phyloP scores from a whole-genome alignment of 2,113 vertebrate genomes.

The Callionymus lyra region DNA sequence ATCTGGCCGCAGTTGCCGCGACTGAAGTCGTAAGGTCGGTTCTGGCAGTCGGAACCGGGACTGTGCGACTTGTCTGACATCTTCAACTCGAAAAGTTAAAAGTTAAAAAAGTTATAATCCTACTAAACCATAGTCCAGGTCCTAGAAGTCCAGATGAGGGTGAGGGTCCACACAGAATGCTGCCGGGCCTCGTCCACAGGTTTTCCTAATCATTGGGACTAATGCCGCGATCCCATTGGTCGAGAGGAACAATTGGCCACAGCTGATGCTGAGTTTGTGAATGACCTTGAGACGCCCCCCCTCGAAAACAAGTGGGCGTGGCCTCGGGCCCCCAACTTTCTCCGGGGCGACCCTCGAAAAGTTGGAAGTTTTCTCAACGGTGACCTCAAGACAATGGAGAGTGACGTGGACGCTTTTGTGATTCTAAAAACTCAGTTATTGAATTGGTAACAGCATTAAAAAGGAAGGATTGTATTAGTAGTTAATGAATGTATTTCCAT shows the following conservation, averaged over 20 bases:
- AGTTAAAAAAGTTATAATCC: neutral
- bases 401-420: too few species aligned
- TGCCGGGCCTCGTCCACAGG: slow-evolving; percentile 10
- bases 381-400: too few species aligned
- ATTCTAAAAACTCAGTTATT: too few species aligned
- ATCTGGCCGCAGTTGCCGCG: slow-evolving; percentile 44
- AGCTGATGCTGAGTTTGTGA: slow-evolving; percentile 69
- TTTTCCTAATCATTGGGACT: slow-evolving; percentile 46
- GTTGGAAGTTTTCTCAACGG: too few species aligned
- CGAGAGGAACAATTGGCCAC: slow-evolving; percentile 52
- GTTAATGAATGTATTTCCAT: too few species aligned
- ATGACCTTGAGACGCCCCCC: slow-evolving; percentile 73
- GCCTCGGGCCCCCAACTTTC: neutral
- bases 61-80: slow-evolving; percentile 65
- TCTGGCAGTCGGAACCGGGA: slow-evolving; percentile 49
- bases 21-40: slow-evolving; percentile 57
- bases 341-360: neutral
- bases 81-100: slow-evolving; percentile 6
- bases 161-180: slow-evolving; percentile 27
- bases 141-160: too few species aligned
- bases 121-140: too few species aligned
- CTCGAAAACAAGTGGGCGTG: slow-evolving; percentile 32
- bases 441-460: too few species aligned
- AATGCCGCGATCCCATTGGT: slow-evolving; percentile 66
- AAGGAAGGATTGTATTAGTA: too few species aligned